Evolutionary conservation across 2,888 invertebrate species (phyloP).

Genomic region (Scrobipalpa atriplicella): DNA sequence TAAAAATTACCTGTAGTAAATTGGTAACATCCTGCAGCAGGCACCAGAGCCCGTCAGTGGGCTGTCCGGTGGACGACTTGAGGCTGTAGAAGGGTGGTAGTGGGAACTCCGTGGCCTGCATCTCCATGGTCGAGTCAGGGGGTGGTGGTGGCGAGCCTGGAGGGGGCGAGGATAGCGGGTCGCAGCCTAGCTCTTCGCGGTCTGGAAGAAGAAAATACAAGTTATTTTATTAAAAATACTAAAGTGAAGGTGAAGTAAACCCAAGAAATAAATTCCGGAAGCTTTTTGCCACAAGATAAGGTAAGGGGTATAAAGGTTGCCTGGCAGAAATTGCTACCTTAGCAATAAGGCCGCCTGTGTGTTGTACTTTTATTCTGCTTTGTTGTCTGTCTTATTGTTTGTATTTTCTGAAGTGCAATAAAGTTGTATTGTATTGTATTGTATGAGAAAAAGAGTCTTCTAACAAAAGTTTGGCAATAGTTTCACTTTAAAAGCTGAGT

Average conservation of each 20-base stretch:
- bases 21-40: constrained; percentile 90
- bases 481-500: constrained; percentile 1
- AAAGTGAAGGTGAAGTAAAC: too few species aligned
- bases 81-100: constrained; percentile 92
- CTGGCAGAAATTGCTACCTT: too few species aligned
- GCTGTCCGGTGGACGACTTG: constrained; percentile 82
- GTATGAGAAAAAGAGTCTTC: too few species aligned
- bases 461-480: neutral
- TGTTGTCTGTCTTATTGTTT: too few species aligned
- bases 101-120: constrained; percentile 91
- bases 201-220: neutral
- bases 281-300: too few species aligned
- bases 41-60: constrained; percentile 88
- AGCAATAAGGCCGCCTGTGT: too few species aligned
- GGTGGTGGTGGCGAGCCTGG: constrained; percentile 79
- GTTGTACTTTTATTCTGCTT: too few species aligned
- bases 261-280: too few species aligned
- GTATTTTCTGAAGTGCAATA: too few species aligned
- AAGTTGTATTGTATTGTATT: too few species aligned
- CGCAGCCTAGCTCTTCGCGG: constrained; percentile 77
- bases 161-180: constrained; percentile 83
- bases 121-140: constrained; percentile 84
- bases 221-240: too few species aligned
- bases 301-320: too few species aligned
- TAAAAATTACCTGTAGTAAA: constrained; percentile 82